phyloP scores from a whole-genome alignment of 2,888 invertebrate species.

The Dasysyrphus tricinctus region DNA sequence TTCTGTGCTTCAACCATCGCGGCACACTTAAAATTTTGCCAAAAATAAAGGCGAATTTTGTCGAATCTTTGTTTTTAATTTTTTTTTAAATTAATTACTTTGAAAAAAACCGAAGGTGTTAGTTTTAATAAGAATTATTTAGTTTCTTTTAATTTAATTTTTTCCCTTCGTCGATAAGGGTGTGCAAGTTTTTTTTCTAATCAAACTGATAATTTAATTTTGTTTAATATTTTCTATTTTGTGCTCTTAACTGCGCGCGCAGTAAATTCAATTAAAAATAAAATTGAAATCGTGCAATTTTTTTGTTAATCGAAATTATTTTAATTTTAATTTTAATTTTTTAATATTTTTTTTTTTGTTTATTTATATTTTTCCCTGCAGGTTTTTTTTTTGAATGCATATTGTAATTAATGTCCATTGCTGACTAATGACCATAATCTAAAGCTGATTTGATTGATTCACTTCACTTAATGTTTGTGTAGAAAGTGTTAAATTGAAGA shows the following conservation, averaged over 20 bases:
- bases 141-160: background rate
- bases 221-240: constrained; percentile 23
- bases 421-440: constrained; percentile 64
- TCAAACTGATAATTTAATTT: constrained; percentile 1
- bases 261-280: background rate
- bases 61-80: constrained; percentile 20
- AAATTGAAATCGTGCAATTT: background rate
- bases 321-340: constrained; percentile 38
- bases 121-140: constrained; percentile 26
- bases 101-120: constrained; percentile 33
- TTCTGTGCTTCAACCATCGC: constrained; percentile 67
- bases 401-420: constrained; percentile 50
- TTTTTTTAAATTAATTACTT: constrained; percentile 24
- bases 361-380: constrained; percentile 51
- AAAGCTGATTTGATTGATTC: constrained; percentile 70
- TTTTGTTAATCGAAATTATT: constrained; percentile 23
- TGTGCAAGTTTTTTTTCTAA: constrained; percentile 30
- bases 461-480: constrained; percentile 45
- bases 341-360: constrained; percentile 31
- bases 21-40: constrained; percentile 55
- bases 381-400: constrained; percentile 51
- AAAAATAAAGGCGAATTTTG: constrained; percentile 22
- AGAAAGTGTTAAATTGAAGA: constrained; percentile 73
- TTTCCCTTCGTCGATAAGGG: constrained; percentile 18
- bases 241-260: constrained; percentile 26